Evolutionary conservation across 1,140 invertebrate genomes (phyloP).

Genomic region (Sarcophaga bullata): DNA sequence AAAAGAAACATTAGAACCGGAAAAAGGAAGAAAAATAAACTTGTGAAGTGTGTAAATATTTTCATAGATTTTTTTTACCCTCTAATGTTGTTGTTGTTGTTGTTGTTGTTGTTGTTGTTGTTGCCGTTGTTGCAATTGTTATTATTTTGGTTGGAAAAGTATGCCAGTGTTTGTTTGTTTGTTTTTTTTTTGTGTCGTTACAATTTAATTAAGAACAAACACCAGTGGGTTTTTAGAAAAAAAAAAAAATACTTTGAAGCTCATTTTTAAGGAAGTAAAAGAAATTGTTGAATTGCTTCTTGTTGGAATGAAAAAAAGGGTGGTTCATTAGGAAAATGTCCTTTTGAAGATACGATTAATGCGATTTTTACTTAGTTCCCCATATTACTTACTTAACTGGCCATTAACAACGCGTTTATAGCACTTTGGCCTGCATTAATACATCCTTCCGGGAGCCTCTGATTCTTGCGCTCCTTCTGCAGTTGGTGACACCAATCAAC

Average conservation of each 20-base stretch:
- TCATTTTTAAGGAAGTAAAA: neutral
- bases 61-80: neutral
- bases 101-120: neutral
- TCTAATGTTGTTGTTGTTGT: neutral
- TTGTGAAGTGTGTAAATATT: slow-evolving; percentile 22
- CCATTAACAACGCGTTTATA: too few species aligned
- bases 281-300: too few species aligned
- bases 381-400: too few species aligned
- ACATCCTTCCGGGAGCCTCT: too few species aligned
- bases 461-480: too few species aligned
- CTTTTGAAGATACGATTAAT: too few species aligned
- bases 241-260: neutral
- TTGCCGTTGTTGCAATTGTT: neutral
- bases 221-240: neutral
- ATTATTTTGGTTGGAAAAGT: neutral
- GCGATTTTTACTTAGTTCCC: too few species aligned
- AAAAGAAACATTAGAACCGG: neutral
- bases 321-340: too few species aligned
- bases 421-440: too few species aligned
- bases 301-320: too few species aligned
- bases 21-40: neutral
- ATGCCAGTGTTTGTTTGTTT: neutral
- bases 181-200: neutral
- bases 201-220: slow-evolving; percentile 24
- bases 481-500: too few species aligned